Conservation (phyloP, 2,113 vertebrate species). For the Tringa solitaria region DNA sequence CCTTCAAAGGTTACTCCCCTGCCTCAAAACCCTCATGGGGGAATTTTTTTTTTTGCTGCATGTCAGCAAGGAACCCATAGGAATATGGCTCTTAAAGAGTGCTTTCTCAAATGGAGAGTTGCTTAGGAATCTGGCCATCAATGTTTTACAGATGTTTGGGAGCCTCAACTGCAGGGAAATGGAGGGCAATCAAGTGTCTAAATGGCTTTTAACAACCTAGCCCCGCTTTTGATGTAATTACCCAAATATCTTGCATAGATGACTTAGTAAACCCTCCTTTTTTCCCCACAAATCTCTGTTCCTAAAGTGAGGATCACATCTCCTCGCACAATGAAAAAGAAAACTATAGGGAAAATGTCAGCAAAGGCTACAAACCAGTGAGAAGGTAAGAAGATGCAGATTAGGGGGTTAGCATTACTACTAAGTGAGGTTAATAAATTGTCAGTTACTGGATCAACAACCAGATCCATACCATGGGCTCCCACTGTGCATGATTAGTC, state of each 20-base stretch:
- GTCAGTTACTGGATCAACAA: not conserved
- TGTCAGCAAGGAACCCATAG: not conserved
- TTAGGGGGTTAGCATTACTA: not conserved
- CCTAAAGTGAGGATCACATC: not conserved
- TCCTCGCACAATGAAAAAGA: not conserved
- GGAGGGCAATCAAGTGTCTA: not conserved
- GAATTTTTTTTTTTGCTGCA: not conserved
- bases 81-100: not conserved
- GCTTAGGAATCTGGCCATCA: not conserved
- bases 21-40: fast-evolving
- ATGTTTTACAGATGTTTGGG: not conserved
- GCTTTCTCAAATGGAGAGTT: not conserved
- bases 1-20: not conserved
- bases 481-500: not conserved
- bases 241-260: not conserved
- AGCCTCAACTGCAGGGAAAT: not conserved
- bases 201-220: not conserved
- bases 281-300: not conserved
- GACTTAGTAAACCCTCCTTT: not conserved
- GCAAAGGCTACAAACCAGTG: not conserved
- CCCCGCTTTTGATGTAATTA: not conserved
- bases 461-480: fast-evolving
- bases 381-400: not conserved
- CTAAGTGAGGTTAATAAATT: not conserved
- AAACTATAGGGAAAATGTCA: not conserved